Conservation (phyloP, 2,113 vertebrate species). For the Nothoprocta perdicaria region DNA sequence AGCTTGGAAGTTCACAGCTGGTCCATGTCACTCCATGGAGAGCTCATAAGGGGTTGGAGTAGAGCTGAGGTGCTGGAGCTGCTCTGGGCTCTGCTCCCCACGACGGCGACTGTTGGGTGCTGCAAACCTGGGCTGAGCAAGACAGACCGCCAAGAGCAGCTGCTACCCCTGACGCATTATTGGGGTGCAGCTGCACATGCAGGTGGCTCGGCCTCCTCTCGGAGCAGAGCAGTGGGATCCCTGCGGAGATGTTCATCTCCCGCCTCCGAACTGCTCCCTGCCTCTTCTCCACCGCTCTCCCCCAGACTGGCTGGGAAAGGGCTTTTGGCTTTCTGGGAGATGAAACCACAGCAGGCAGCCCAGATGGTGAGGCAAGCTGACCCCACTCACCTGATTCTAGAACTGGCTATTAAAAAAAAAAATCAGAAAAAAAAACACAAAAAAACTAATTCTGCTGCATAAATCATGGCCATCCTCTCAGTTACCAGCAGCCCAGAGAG, state of each 20-base stretch:
- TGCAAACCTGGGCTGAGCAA: not conserved
- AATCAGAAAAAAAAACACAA: no score
- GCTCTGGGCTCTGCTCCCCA: no score
- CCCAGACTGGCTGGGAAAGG: not conserved
- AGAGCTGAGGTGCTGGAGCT: not conserved
- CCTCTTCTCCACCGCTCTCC: not conserved
- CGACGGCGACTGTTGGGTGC: not conserved
- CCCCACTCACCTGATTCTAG: not conserved
- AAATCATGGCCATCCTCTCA: not conserved
- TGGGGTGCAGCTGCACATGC: not conserved
- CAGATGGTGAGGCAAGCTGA: not conserved
- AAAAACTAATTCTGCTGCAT: fast-evolving
- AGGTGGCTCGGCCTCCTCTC: fast-evolving
- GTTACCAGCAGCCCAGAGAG: not conserved
- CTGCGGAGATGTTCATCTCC: not conserved
- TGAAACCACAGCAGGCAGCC: not conserved
- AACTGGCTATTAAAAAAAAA: no score
- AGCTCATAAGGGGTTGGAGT: not conserved
- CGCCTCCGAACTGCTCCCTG: not conserved
- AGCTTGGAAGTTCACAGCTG: not conserved
- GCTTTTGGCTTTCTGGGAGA: not conserved
- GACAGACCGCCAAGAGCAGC: not conserved
- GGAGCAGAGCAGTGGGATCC: fast-evolving
- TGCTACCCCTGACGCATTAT: not conserved
- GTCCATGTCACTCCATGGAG: not conserved